phyloP scores from a whole-genome alignment of 2,113 vertebrate species.

The Myrmecophaga tridactyla region DNA sequence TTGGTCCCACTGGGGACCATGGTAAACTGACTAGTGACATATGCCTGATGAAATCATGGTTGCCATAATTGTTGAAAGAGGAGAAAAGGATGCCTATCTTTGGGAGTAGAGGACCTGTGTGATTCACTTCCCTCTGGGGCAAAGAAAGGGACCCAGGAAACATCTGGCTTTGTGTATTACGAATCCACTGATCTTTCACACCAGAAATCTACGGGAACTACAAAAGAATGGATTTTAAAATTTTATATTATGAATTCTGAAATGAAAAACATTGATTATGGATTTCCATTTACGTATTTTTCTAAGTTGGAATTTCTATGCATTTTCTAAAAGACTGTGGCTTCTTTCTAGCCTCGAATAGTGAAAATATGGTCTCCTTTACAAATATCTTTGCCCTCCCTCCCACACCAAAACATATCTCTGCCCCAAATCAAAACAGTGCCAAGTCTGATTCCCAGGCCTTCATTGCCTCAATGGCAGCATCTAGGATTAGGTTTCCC shows the following conservation, averaged over 20 bases:
- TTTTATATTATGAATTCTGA: not conserved
- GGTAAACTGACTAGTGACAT: not conserved
- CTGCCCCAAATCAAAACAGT: not conserved
- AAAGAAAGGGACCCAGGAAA: not conserved
- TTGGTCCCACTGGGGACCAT: not conserved
- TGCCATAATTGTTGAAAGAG: not conserved
- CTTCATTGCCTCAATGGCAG: accelerated
- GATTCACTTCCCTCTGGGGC: not conserved
- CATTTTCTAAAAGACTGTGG: not conserved
- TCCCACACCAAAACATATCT: not conserved
- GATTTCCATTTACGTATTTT: not conserved
- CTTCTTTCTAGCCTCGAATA: not conserved
- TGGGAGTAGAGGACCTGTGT: not conserved
- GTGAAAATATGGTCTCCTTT: not conserved
- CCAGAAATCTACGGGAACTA: not conserved
- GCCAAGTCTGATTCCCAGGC: not conserved
- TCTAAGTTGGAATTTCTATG: not conserved
- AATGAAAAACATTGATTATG: not conserved
- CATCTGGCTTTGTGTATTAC: not conserved
- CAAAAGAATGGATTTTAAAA: not conserved
- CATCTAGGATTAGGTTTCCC: not conserved
- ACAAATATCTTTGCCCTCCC: not conserved
- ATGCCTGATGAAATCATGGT: not conserved
- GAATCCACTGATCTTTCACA: not conserved
- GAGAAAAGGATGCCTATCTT: not conserved